phyloP scores from a whole-genome alignment of 2,797 vertebrate species.

The Enteromius paludinosus region DNA sequence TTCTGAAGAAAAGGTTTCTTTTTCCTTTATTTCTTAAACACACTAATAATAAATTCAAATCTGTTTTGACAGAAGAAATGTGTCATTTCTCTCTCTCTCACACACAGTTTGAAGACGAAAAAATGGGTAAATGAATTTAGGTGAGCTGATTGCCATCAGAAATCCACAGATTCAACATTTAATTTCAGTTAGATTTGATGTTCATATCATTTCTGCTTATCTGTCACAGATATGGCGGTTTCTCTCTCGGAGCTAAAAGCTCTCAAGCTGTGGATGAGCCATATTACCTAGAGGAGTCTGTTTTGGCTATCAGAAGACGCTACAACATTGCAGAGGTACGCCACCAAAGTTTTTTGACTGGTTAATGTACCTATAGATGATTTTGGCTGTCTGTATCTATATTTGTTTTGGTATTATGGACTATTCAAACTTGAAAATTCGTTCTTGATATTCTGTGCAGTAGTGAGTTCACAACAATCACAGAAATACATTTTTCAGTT shows the following conservation, averaged over 20 bases:
- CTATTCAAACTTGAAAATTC: too few relatives aligned
- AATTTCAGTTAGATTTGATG: neutral
- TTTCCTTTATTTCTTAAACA: neutral
- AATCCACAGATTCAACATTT: neutral
- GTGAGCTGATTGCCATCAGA: slow-evolving; percentile 69
- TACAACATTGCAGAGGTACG: slow-evolving; percentile 75
- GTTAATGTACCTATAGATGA: neutral
- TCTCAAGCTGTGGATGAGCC: slow-evolving; percentile 68
- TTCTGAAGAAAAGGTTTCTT: slow-evolving; percentile 84
- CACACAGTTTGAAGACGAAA: slow-evolving; percentile 85
- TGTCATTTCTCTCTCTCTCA: neutral
- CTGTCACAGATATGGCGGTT: slow-evolving; percentile 86
- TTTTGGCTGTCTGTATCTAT: too few relatives aligned
- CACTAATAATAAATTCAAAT: neutral
- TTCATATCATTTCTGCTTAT: neutral
- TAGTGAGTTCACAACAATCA: neutral
- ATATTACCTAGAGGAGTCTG: slow-evolving; percentile 63
- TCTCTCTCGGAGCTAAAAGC: slow-evolving; percentile 82
- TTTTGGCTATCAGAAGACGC: slow-evolving; percentile 71
- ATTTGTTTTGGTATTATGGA: too few relatives aligned
- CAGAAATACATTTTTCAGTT: neutral
- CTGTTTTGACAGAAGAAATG: neutral
- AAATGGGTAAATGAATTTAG: slow-evolving; percentile 93
- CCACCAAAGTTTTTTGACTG: neutral
- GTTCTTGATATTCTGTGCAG: neutral